phyloP scores from a whole-genome alignment of 2,888 invertebrate species.

The Apomyelois bistriatella region DNA sequence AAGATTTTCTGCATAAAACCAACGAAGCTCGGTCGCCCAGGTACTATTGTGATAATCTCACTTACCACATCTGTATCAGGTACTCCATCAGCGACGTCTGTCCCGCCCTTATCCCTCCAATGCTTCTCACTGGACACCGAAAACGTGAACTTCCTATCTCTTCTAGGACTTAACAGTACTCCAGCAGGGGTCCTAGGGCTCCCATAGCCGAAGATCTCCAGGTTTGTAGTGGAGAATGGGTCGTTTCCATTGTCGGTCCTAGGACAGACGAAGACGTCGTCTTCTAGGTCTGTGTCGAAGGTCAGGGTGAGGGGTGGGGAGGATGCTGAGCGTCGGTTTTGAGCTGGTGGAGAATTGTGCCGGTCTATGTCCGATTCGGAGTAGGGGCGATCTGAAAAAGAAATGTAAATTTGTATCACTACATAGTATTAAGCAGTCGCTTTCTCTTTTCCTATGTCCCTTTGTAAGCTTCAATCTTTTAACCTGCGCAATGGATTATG shows the following conservation, averaged over 20 bases:
- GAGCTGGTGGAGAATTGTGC: constrained; percentile 39
- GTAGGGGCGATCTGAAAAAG: constrained; percentile 60
- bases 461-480: too few relatives aligned
- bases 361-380: constrained; percentile 65
- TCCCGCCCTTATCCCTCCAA: constrained; percentile 73
- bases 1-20: too few relatives aligned
- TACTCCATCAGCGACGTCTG: constrained; percentile 61
- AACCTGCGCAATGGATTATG: too few relatives aligned
- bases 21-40: too few relatives aligned
- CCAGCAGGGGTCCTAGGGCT: constrained; percentile 67
- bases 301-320: constrained; percentile 60
- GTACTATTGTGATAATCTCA: too few relatives aligned
- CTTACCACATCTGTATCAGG: constrained; percentile 61
- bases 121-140: constrained; percentile 68
- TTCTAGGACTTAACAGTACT: constrained; percentile 59
- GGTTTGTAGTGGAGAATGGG: constrained; percentile 59
- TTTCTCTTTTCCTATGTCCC: too few relatives aligned
- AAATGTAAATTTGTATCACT: not conserved
- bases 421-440: too few relatives aligned
- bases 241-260: constrained; percentile 60
- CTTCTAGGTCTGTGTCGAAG: constrained; percentile 66
- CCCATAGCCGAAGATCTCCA: constrained; percentile 66
- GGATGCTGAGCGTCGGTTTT: constrained; percentile 60
- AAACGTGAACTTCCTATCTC: constrained; percentile 66
- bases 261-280: constrained; percentile 68